phyloP scores from a whole-genome alignment of 2,797 vertebrate species.

The Gorsachius magnificus region DNA sequence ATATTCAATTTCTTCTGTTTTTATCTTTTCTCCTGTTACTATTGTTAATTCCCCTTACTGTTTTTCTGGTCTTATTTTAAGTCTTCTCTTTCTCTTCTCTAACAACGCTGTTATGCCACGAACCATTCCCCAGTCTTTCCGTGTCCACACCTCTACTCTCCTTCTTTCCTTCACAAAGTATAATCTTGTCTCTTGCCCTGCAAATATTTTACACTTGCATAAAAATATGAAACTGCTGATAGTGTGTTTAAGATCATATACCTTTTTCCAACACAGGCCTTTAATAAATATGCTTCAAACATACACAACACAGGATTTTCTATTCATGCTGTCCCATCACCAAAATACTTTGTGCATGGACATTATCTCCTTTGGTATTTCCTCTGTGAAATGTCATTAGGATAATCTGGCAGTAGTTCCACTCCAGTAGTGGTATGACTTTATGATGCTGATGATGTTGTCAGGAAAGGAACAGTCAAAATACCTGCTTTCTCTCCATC shows the following conservation, averaged over 20 bases:
- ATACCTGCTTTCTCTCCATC: not conserved
- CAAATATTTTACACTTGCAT: not conserved
- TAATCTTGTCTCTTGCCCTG: not conserved
- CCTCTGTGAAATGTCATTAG: not conserved
- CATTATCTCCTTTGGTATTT: accelerated
- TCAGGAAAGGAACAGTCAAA: not conserved
- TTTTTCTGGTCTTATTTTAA: not conserved
- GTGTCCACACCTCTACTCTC: not conserved
- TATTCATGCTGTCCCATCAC: not conserved
- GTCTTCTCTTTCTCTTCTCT: not conserved
- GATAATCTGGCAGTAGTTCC: not conserved
- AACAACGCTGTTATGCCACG: not conserved
- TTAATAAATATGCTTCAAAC: not conserved
- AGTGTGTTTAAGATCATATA: not conserved
- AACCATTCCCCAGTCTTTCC: not conserved
- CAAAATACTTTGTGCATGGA: not conserved
- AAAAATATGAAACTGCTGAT: not conserved
- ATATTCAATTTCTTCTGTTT: not conserved
- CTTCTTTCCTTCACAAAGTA: not conserved
- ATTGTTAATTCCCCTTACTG: not conserved
- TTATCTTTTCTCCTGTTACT: not conserved
- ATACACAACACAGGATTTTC: not conserved
- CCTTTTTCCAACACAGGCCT: not conserved
- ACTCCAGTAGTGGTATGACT: not conserved
- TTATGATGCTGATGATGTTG: not conserved